Evolutionary conservation across 2,888 invertebrate species (phyloP).

Genomic region (Eupithecia dodoneata): DNA sequence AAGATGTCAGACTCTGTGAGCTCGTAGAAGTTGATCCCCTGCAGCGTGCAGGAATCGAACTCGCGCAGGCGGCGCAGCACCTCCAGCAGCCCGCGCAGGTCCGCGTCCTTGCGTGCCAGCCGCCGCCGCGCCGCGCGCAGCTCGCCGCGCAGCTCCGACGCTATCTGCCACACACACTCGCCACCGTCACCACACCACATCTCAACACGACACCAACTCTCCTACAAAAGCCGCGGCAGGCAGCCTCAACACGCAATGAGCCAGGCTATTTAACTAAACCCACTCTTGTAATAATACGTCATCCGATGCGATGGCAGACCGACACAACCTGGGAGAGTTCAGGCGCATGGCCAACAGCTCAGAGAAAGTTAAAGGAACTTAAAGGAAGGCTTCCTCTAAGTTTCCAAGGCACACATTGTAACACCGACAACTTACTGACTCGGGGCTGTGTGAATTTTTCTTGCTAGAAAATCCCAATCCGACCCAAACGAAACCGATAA

Average conservation of each 20-base stretch:
- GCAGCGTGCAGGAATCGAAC: constrained; percentile 78
- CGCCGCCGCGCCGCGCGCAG: constrained; percentile 67
- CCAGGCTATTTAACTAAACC: too few relatives aligned
- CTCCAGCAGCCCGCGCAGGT: constrained; percentile 81
- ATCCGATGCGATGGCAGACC: not conserved
- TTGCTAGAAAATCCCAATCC: not conserved
- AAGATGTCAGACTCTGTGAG: constrained; percentile 78
- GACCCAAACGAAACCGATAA: not conserved
- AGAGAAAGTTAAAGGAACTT: too few relatives aligned
- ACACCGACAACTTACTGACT: not conserved
- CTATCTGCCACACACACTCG: constrained; percentile 21
- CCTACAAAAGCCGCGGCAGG: not conserved
- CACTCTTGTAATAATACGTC: not conserved
- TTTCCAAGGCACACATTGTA: too few relatives aligned
- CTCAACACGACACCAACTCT: not conserved
- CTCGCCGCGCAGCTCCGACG: constrained; percentile 66
- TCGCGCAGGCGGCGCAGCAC: constrained; percentile 79
- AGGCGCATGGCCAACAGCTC: too few relatives aligned
- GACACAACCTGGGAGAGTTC: not conserved
- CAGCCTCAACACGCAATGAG: not conserved
- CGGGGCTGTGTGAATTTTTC: not conserved
- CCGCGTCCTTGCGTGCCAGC: constrained; percentile 76
- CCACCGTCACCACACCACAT: not conserved
- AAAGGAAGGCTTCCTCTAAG: too few relatives aligned
- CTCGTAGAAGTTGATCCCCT: constrained; percentile 82